Percentiles rank a stretch among this genome's conserved stretches.
Evolutionary conservation across 23 tunicate species (phyloP).

Genomic region (Styela plicata): DNA sequence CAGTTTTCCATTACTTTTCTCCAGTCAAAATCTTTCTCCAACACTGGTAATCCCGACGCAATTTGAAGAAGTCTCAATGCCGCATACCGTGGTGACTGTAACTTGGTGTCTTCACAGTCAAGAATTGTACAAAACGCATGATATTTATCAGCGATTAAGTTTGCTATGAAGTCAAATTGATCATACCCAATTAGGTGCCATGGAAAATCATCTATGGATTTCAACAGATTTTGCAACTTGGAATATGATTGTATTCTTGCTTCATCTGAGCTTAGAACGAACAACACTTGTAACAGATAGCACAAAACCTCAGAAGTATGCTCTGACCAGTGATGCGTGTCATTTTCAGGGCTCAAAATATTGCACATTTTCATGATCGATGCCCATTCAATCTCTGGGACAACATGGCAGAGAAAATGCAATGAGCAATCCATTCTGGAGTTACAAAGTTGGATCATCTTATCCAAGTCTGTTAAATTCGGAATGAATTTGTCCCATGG

Average conservation of each 20-base stretch:
- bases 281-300: conserved; percentile 43
- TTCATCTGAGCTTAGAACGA: conserved; percentile 30
- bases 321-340: conserved; percentile 24
- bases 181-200: conserved; percentile 47
- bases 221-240: conserved; percentile 25
- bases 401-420: conserved; percentile 48
- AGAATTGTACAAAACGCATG: conserved; percentile 10
- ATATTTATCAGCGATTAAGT: conserved; percentile 57
- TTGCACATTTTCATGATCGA: conserved; percentile 50
- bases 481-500: conserved; percentile 71
- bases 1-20: conserved; percentile 3
- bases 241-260: not conserved
- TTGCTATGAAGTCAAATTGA: conserved; percentile 57
- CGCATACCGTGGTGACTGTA: conserved; percentile 23
- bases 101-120: not conserved
- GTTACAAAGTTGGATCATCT: conserved; percentile 78
- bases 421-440: conserved; percentile 8
- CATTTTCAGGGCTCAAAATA: not conserved
- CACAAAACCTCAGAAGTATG: conserved; percentile 53
- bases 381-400: conserved; percentile 55
- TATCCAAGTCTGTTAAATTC: conserved; percentile 36
- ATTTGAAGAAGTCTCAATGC: conserved; percentile 62
- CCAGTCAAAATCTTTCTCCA: conserved; percentile 20
- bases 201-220: conserved; percentile 40
- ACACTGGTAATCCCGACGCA: conserved; percentile 55